Percentiles rank a stretch among this genome's conserved stretches.
Conservation (phyloP, 2,797 vertebrate species). For the Gobio occitaniae region DNA sequence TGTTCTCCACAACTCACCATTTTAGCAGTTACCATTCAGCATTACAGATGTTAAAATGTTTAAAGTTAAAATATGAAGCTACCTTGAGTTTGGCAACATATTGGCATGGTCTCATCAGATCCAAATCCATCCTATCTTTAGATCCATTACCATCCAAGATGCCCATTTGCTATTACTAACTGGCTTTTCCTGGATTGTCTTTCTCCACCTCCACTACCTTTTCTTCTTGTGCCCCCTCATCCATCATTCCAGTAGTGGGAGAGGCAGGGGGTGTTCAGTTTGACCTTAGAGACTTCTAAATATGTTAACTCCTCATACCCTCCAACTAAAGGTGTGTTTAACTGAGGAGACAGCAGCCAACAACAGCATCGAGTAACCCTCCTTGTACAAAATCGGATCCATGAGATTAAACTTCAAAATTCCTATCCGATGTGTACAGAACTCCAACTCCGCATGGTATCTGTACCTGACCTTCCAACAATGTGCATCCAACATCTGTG, state of each 20-base stretch:
- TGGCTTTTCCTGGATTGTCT: conserved; percentile 46
- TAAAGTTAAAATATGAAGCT: neutral
- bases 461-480: neutral
- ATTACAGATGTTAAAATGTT: neutral
- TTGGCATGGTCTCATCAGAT: neutral
- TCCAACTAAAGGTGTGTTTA: conserved; percentile 35
- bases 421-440: neutral
- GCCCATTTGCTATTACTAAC: conserved; percentile 36
- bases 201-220: conserved; percentile 36
- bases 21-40: neutral
- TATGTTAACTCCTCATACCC: conserved; percentile 39
- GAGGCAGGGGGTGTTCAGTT: conserved; percentile 44
- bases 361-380: conserved; percentile 23
- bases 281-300: conserved; percentile 53
- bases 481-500: neutral
- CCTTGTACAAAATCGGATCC: neutral
- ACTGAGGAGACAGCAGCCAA: conserved; percentile 20
- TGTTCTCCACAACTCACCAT: neutral
- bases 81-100: neutral
- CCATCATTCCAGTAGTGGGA: conserved; percentile 55
- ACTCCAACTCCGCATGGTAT: neutral
- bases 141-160: conserved; percentile 26
- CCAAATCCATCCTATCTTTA: conserved; percentile 7
- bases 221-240: conserved; percentile 47
- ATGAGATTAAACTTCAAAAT: neutral